Evolutionary conservation across 2,113 vertebrate species (phyloP), one percentile per base, ranked within the genome.

Genomic region (Melanostigma gelatinosum): DNA sequence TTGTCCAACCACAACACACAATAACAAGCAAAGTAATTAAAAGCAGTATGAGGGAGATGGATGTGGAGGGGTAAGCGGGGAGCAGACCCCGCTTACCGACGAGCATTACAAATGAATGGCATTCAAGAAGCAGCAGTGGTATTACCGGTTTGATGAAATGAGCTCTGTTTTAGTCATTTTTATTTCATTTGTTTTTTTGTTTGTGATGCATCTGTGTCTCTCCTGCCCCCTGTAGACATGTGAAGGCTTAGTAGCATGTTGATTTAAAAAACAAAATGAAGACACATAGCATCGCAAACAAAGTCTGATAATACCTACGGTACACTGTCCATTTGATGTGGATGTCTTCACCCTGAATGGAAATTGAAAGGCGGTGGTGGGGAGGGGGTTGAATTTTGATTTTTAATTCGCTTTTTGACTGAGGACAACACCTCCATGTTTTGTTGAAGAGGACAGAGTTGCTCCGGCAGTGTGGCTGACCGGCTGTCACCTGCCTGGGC

Each of bases 11-110:
- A 91, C 90, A 91, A 88, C 90, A 87, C 81, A 83, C 78, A 93
- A 91, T 94, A 94, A 94, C 93, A 93, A 93, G 90, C 92, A 93
- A 93, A 93, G 92, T 94, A 95, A 95, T 95, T 95, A 95, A 95
- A 93, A 93, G 88, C 87, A 86, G 83, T 90, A 72, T 62, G 79
- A 84, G 87, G 75, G 78, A 71, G 74, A 72, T 34, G 66, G 55
- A 62, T 60, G 60, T 22, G 42, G 57, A 72, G 54, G 13, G 13
- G 10, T 4, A n/a, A 55, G 52, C 13, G 20, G 61, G 36, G n/a
- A 6, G 85, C 66, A 88, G 75, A 85, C 72, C 82, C 72, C 79
- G 86, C 86, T 88, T 90, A 92, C 85, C 55, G 77, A 86, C 72
- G 79, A 86, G 83, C 81, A 83, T 91, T 89, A 79, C 79, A 93